Base-by-base conservation (phyloP, 1,140 invertebrate genomes). In the Harpegnathos saltator region DNA sequence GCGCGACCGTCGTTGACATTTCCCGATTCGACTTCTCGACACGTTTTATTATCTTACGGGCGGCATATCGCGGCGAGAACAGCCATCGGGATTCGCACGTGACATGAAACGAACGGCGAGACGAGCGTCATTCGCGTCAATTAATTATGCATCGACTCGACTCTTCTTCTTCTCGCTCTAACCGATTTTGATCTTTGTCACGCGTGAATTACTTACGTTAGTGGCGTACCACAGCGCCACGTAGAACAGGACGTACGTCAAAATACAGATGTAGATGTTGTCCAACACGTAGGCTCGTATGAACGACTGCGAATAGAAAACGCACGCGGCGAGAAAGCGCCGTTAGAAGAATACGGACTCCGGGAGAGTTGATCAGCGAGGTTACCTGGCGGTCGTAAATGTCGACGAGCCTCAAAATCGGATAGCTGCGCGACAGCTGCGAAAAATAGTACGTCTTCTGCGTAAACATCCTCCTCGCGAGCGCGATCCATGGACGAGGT, bases 221-320 rank as follows among this genome's bases (percentile, higher is more conserved):
- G 91, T 91, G 33, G 91, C 91, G 66, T 92, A 93, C 92, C 92
- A 94, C 1, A 93, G 38, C 15, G 89, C 86, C 24, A 85, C 66
- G 56, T 93, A 94, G 82, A 94, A 92, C 19, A 94, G 24, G 48
- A 91, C 66, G 74, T 93, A 93, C 83, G 91, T 90, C 50, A 93
- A 85, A 56, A 93, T 88, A 72, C 91, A 93, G 17, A 93, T 66
- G 56, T 85, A 91, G 17, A 90, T 72, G 63, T 94, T 93, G 77
- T 93, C 93, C 88, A 91, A 87, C 82, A 94, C 33, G 56, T 93
- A 91, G 66, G 86, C 85, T 15, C 91, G 90, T 84, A 94, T 87
- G 63, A 93, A 92, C 1, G 91, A 91, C 94, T 94, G 74, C 0
- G 68, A 85, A 82, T 26, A 63, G 15, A 56, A 56, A 62, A 48